Evolutionary conservation across 2,797 vertebrate species (phyloP).

Genomic region (Rhinella marina): DNA sequence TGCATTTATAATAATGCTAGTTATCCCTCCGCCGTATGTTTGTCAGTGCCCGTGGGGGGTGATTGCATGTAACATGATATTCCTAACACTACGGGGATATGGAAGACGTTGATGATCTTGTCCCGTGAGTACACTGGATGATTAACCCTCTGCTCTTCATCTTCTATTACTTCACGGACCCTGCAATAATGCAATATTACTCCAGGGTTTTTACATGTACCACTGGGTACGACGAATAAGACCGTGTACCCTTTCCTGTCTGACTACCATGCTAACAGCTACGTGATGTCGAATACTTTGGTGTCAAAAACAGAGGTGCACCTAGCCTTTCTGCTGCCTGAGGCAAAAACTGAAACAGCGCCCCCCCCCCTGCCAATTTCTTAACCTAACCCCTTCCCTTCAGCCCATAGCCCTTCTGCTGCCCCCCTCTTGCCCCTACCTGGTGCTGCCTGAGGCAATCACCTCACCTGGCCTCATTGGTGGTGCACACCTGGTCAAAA

Average conservation of each 20-base stretch:
- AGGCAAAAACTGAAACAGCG: too few relatives aligned
- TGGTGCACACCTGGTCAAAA: too few relatives aligned
- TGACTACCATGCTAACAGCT: not conserved
- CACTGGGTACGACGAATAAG: not conserved
- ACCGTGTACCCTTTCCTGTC: not conserved
- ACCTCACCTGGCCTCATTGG: too few relatives aligned
- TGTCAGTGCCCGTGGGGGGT: not conserved
- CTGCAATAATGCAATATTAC: not conserved
- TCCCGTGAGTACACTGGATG: constrained; percentile 2
- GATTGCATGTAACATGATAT: not conserved
- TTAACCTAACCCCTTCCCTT: too few relatives aligned
- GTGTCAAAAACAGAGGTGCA: too few relatives aligned
- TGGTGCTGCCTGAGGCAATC: too few relatives aligned
- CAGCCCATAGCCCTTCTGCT: too few relatives aligned
- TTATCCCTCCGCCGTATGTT: not conserved
- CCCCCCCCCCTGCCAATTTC: too few relatives aligned
- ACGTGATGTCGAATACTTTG: not conserved
- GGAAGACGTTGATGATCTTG: not conserved
- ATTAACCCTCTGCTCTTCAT: not conserved
- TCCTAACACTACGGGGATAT: not conserved
- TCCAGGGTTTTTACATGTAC: too few relatives aligned
- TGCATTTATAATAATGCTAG: too few relatives aligned
- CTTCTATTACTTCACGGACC: not conserved
- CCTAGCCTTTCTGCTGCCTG: too few relatives aligned
- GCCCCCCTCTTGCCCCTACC: too few relatives aligned